phyloP scores from a whole-genome alignment of 2,888 invertebrate species.

The Lithophane leautieri region DNA sequence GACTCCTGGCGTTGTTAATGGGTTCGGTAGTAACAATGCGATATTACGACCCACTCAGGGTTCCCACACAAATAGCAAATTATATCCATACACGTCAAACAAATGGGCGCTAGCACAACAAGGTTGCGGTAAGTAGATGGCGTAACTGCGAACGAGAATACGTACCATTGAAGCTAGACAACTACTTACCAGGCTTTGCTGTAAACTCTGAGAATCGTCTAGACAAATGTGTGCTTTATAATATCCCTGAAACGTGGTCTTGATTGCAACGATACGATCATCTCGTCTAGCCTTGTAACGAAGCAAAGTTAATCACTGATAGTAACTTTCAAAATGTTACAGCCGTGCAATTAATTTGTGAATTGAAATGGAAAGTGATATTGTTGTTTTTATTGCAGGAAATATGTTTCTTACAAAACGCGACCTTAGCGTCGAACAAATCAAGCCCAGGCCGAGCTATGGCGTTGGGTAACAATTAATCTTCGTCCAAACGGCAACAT shows the following conservation, averaged over 20 bases:
- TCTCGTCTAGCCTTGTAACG: slow-evolving; percentile 65
- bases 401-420: slow-evolving; percentile 68
- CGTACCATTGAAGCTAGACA: slow-evolving; percentile 64
- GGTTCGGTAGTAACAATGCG: slow-evolving; percentile 82
- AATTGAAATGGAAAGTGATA: slow-evolving; percentile 69
- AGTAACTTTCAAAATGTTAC: slow-evolving; percentile 62
- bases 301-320: slow-evolving; percentile 44
- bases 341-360: slow-evolving; percentile 60
- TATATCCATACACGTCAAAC: slow-evolving; percentile 83
- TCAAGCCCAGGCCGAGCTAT: slow-evolving; percentile 72
- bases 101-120: slow-evolving; percentile 81
- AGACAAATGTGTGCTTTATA: slow-evolving; percentile 57
- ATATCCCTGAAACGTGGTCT: slow-evolving; percentile 57
- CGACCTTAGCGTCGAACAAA: slow-evolving; percentile 73
- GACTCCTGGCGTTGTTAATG: slow-evolving; percentile 79
- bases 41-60: slow-evolving; percentile 83
- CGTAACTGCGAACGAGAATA: slow-evolving; percentile 75
- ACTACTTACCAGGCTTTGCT: slow-evolving; percentile 53
- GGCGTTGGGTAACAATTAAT: slow-evolving; percentile 81
- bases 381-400: slow-evolving; percentile 64
- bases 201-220: slow-evolving; percentile 40
- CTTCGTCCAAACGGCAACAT: slow-evolving; percentile 83
- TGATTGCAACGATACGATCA: slow-evolving; percentile 54
- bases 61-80: slow-evolving; percentile 83
- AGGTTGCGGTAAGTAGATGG: slow-evolving; percentile 82